Percentiles rank a stretch among this genome's conserved stretches.
phyloP scores from a whole-genome alignment of 2,113 vertebrate genomes.

The Martes martes region DNA sequence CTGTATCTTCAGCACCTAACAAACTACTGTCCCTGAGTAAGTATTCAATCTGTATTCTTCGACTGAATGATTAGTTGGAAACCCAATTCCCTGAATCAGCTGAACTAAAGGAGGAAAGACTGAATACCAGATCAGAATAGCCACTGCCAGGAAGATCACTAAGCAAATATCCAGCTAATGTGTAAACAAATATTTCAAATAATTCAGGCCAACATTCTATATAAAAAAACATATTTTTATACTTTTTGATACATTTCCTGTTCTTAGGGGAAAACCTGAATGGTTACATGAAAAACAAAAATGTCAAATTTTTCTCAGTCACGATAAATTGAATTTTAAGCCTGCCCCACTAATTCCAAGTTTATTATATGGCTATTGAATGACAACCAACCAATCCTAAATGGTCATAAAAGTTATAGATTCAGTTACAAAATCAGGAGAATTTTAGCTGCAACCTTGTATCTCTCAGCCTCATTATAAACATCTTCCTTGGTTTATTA shows the following conservation, averaged over 20 bases:
- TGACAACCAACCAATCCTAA: not conserved
- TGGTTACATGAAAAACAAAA: not conserved
- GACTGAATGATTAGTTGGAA: not conserved
- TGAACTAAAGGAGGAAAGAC: not conserved
- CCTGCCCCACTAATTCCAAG: slow-evolving; percentile 11
- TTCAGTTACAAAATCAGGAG: not conserved
- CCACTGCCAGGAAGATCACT: not conserved
- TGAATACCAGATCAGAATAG: not conserved
- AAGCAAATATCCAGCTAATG: not conserved
- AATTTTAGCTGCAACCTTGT: not conserved
- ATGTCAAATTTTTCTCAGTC: not conserved
- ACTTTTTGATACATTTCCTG: not conserved
- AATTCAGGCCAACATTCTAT: not conserved
- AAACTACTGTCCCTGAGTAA: not conserved
- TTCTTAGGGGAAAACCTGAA: not conserved
- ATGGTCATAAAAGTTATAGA: not conserved
- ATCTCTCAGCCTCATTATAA: not conserved
- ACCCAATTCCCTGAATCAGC: not conserved
- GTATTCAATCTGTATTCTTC: not conserved
- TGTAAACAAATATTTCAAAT: not conserved
- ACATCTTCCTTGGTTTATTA: not conserved
- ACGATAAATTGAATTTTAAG: slow-evolving; percentile 34
- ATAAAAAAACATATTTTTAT: not conserved
- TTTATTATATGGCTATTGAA: not conserved
- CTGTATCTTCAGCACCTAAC: not conserved